Evolutionary conservation across 2,888 invertebrate genomes (phyloP), one percentile per base, ranked within the genome.

Genomic region (Drosophila neoperkinsi): DNA sequence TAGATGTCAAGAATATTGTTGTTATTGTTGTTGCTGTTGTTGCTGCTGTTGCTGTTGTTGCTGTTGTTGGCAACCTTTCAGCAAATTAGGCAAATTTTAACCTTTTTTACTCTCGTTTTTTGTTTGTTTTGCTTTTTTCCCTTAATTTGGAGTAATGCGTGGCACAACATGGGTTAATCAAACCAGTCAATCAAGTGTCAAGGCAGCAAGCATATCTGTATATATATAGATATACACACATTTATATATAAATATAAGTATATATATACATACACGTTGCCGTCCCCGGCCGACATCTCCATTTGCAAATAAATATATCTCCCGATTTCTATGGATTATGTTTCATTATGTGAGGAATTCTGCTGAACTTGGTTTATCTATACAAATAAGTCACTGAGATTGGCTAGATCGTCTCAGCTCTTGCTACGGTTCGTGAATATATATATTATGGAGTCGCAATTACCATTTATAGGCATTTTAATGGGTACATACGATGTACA

Each of bases 141-240:
- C 33, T 38, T 65, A 62, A 79, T 57, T 65, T 60, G 10, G 33
- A 33, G 13, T 74, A 66, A 76, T 77, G 63, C 59, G 66, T 30
- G 41, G 30, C 53, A 0, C 64, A 79, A 79, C 77, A 79, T 61
- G 80, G 77, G 80, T 76, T 76, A 62, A 80, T 56, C 56, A 67
- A 62, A 52, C 30, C 41, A 69, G 79, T 79, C 77, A 78, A 69
- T 74, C 68, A 71, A 64, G 50, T 78, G 77, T 79, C 77, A 78
- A 67, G 58, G 30, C 28, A 62, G 30, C 16, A 21, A 30, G 53
- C n/a, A 38, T 25, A 55, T 49, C 52, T 28, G 28, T 30, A 21
- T 7, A 25, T 18, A 63, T 46, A 33, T 28, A 34, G 13, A 21
- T 13, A 43, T 21, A 13, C 28, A 4, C 6, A 1, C 30, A 7